Evolutionary conservation across 2,797 vertebrate genomes (phyloP).

Genomic region (Chromis chromis): DNA sequence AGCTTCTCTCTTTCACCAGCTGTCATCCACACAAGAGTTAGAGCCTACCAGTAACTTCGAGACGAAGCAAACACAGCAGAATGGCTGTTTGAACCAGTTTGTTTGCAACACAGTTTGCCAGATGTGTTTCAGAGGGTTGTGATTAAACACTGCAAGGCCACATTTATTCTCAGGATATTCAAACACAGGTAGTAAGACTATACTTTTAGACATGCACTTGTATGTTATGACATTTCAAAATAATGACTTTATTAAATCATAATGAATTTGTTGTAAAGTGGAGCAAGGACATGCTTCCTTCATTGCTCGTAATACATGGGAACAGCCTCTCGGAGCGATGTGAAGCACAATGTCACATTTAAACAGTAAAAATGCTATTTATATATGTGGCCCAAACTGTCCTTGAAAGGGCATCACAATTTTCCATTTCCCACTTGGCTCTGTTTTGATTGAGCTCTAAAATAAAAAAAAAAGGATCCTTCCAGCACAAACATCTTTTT

Average conservation of each 20-base stretch:
- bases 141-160: slow-evolving; percentile 3
- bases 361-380: slow-evolving; percentile 71
- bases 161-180: slow-evolving; percentile 7
- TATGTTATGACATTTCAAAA: slow-evolving; percentile 1
- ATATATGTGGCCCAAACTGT: slow-evolving; percentile 67
- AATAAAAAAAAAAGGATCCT: slow-evolving; percentile 8
- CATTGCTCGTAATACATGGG: slow-evolving; percentile 33
- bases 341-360: slow-evolving; percentile 51
- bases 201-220: slow-evolving; percentile 9
- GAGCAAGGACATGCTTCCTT: not conserved
- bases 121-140: slow-evolving; percentile 4
- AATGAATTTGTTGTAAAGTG: slow-evolving; percentile 9
- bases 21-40: slow-evolving; percentile 33
- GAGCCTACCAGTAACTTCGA: slow-evolving; percentile 35
- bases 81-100: slow-evolving; percentile 13
- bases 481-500: slow-evolving; percentile 58
- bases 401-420: slow-evolving; percentile 70
- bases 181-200: not conserved
- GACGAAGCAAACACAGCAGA: slow-evolving; percentile 23
- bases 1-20: slow-evolving; percentile 48
- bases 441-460: slow-evolving; percentile 30
- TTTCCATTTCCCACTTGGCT: slow-evolving; percentile 67
- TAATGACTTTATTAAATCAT: slow-evolving; percentile 3
- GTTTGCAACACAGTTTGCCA: slow-evolving; percentile 13
- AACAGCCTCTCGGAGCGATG: slow-evolving; percentile 47